phyloP scores from a whole-genome alignment of 2,797 vertebrate species.

The Paedocypris micromegethes region DNA sequence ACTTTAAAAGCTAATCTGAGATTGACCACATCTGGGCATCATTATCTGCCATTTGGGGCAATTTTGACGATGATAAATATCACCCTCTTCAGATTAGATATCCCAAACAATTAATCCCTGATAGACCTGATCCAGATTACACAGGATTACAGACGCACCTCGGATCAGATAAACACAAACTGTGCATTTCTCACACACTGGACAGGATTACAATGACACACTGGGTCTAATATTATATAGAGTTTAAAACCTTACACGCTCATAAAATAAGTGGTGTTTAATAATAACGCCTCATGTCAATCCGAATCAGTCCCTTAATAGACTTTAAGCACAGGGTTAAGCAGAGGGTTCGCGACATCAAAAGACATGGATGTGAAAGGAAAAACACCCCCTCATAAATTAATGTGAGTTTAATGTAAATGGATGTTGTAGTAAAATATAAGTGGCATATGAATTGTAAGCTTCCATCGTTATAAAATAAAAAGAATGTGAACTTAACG shows the following conservation, averaged over 20 bases:
- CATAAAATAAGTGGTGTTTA: too few relatives aligned
- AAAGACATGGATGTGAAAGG: too few relatives aligned
- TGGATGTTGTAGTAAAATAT: too few relatives aligned
- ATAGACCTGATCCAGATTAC: slow-evolving; percentile 41
- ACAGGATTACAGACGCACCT: slow-evolving; percentile 19
- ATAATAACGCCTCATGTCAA: too few relatives aligned
- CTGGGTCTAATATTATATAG: not conserved
- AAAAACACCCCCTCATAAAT: too few relatives aligned
- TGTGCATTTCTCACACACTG: not conserved
- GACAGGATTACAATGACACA: slow-evolving; percentile 9
- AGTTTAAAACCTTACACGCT: not conserved
- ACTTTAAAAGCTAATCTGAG: slow-evolving; percentile 47
- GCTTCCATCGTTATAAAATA: too few relatives aligned
- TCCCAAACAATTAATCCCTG: slow-evolving; percentile 43
- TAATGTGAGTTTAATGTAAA: too few relatives aligned
- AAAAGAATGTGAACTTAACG: too few relatives aligned
- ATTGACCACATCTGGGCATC: slow-evolving; percentile 58
- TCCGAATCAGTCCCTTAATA: too few relatives aligned
- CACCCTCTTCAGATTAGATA: slow-evolving; percentile 37
- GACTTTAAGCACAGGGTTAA: too few relatives aligned
- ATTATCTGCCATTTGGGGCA: slow-evolving; percentile 63
- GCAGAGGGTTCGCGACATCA: too few relatives aligned
- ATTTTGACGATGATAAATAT: slow-evolving; percentile 64
- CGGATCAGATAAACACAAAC: slow-evolving; percentile 9
- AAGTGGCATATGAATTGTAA: too few relatives aligned